phyloP scores from a whole-genome alignment of 2,797 vertebrate species.

The Myripristis murdjan region DNA sequence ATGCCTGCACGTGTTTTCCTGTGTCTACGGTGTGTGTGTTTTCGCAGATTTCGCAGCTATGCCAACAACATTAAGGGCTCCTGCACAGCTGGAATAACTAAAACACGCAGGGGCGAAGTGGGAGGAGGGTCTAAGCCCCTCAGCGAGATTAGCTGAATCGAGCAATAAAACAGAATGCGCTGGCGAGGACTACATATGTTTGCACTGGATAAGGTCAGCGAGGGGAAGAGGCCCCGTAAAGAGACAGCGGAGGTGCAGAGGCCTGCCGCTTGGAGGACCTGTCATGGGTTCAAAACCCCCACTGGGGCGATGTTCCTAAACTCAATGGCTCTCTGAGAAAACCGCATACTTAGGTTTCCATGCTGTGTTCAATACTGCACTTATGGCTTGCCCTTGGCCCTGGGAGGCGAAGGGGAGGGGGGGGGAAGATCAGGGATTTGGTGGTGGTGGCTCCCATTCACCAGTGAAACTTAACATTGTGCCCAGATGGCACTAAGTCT shows the following conservation, averaged over 20 bases:
- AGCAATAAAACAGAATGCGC: constrained; percentile 76
- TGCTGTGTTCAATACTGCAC: constrained; percentile 56
- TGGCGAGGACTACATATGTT: constrained; percentile 69
- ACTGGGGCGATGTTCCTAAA: constrained; percentile 58
- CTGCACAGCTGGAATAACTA: constrained; percentile 82
- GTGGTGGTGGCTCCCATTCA: constrained; percentile 67
- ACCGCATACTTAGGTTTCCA: constrained; percentile 63
- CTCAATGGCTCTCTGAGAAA: constrained; percentile 51
- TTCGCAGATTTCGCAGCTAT: constrained; percentile 79
- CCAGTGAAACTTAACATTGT: constrained; percentile 70
- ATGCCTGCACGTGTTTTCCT: constrained; percentile 76
- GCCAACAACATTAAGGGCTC: constrained; percentile 83
- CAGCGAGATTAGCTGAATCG: constrained; percentile 78
- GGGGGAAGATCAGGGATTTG: constrained; percentile 45
- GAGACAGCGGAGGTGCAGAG: constrained; percentile 55
- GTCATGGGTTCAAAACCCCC: constrained; percentile 48
- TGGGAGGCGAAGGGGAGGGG: constrained; percentile 43
- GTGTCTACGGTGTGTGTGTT: constrained; percentile 74
- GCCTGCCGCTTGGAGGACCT: constrained; percentile 43
- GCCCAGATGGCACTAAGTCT: constrained; percentile 81
- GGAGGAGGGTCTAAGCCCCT: constrained; percentile 59
- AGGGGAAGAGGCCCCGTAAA: constrained; percentile 60
- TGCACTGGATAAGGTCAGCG: constrained; percentile 69
- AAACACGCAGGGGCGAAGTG: constrained; percentile 75
- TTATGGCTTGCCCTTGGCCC: constrained; percentile 64